Conservation (phyloP, 2,113 vertebrate species). For the Grus americana region DNA sequence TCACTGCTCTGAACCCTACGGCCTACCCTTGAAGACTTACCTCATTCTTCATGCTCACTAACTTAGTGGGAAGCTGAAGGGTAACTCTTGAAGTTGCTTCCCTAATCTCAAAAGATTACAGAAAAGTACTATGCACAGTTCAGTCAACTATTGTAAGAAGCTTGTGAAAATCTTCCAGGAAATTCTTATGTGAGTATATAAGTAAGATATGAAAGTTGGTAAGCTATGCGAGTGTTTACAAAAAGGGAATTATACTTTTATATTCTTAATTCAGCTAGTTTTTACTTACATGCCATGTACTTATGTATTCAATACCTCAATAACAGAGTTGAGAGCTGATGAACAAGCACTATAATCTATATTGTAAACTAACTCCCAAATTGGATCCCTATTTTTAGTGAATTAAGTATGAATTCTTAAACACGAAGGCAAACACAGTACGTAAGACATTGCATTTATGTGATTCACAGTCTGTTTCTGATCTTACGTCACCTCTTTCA, state of each 20-base stretch:
- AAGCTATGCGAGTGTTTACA: neutral
- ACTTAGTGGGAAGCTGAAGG: neutral
- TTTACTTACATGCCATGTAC: neutral
- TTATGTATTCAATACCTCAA: neutral
- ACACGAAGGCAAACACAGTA: neutral
- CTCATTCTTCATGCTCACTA: neutral
- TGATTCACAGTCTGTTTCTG: neutral
- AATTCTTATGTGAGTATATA: neutral
- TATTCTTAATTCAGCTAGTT: neutral
- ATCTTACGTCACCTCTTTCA: neutral
- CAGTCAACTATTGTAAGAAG: neutral
- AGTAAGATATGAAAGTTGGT: neutral
- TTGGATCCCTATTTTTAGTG: neutral
- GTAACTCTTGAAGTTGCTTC: neutral
- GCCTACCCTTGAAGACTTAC: neutral
- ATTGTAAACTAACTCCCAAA: neutral
- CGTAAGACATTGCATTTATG: neutral
- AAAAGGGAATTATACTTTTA: neutral
- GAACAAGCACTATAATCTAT: neutral
- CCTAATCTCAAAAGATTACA: neutral
- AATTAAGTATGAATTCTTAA: neutral
- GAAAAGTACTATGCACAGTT: neutral
- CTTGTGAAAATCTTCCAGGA: neutral
- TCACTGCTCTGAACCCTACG: neutral
- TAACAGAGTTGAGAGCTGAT: neutral